Conservation (phyloP, 2,888 invertebrate genomes). For the Melipona bicolor region DNA sequence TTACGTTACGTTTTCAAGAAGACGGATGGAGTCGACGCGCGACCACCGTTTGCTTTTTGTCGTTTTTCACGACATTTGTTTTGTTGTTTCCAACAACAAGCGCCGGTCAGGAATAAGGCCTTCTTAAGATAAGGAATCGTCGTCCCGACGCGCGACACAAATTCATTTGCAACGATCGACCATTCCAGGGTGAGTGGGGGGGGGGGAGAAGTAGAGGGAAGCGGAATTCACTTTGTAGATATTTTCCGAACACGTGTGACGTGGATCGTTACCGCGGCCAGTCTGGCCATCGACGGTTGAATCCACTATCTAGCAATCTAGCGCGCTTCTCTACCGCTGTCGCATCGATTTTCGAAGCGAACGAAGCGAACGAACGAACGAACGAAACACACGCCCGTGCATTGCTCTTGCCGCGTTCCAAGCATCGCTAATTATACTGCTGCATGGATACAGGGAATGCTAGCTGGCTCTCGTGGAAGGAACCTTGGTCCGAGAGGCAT, state of each 20-base stretch:
- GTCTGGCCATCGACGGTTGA: conserved; percentile 7
- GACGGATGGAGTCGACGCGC: conserved; percentile 5
- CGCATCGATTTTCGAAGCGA: conserved; percentile 40
- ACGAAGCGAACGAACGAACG: neutral
- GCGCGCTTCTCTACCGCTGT: neutral
- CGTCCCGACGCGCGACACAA: too few species aligned
- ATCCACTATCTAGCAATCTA: conserved; percentile 26
- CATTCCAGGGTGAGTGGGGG: too few species aligned
- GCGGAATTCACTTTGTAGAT: neutral
- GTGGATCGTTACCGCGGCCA: neutral
- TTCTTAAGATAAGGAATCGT: too few species aligned
- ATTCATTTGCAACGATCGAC: too few species aligned
- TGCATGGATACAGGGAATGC: conserved; percentile 48
- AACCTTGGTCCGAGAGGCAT: conserved; percentile 8
- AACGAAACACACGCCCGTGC: conserved; percentile 24
- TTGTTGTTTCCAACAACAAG: too few species aligned
- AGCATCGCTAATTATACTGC: conserved; percentile 56
- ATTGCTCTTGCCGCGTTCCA: conserved; percentile 40
- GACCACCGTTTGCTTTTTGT: neutral
- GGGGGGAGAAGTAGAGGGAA: neutral
- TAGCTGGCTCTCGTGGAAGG: neutral
- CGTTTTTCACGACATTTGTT: too few species aligned
- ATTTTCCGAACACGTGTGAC: neutral
- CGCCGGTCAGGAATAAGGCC: too few species aligned
- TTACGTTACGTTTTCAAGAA: neutral